These are phyloP conservation scores for Hucho hucho DNA, from an alignment of 2,113 vertebrate genomes.

Conservation along the genomic window DNA sequence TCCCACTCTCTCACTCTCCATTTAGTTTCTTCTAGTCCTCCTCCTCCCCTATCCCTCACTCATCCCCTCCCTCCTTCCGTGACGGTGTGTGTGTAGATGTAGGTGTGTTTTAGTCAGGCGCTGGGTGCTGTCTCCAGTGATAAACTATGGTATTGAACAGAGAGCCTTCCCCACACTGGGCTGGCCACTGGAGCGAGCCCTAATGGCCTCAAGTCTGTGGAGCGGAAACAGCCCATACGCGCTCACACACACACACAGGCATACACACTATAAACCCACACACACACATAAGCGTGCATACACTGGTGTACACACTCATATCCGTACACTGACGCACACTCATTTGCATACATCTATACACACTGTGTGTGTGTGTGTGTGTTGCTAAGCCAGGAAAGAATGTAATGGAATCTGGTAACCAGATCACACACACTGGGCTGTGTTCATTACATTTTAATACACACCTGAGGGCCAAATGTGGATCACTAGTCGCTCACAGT, in stretches of 20 bases:
- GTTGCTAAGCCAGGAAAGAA: constrained; percentile 27
- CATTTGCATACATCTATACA: constrained; percentile 1
- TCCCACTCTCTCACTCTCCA: background rate
- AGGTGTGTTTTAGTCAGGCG: constrained; percentile 21
- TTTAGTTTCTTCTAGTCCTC: constrained; percentile 10
- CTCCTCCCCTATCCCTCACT: background rate
- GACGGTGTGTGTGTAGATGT: background rate
- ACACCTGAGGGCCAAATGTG: constrained; percentile 30
- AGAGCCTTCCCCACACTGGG: constrained; percentile 23
- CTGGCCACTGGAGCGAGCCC: constrained; percentile 44
- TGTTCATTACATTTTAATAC: constrained; percentile 77
- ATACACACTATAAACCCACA: background rate
- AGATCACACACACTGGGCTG: constrained; percentile 58
- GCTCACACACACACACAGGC: constrained; percentile 28
- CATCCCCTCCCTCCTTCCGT: background rate
- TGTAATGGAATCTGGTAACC: constrained; percentile 72
- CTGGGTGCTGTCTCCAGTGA: constrained; percentile 25
- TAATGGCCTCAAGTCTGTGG: constrained; percentile 51
- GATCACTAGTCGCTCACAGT: background rate
- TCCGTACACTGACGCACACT: constrained; percentile 18
- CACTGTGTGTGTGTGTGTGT: background rate
- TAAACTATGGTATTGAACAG: constrained; percentile 34
- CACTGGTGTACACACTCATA: constrained; percentile 5
- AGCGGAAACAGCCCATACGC: constrained; percentile 37
- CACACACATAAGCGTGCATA: background rate